Evolutionary conservation across 23 tunicate species (phyloP).

Genomic region (Aplidium turbinatum): DNA sequence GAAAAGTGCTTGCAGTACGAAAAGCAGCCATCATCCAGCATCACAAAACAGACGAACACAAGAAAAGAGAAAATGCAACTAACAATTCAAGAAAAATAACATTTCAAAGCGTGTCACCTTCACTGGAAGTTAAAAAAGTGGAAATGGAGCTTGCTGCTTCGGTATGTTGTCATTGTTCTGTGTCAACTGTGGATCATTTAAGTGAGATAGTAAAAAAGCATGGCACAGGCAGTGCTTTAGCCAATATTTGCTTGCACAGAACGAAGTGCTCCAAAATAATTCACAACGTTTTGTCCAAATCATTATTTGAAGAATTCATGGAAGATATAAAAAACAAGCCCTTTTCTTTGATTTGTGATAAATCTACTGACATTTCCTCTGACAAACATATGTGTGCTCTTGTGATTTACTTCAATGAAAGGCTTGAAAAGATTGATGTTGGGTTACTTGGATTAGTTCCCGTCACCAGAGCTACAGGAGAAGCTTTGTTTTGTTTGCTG

Average conservation of each 20-base stretch:
- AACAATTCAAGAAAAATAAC: too few relatives aligned
- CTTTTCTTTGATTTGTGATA: conserved; percentile 5
- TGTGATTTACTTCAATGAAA: neutral
- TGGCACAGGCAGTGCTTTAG: conserved; percentile 5
- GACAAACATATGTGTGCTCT: neutral
- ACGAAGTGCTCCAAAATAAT: conserved; percentile 14
- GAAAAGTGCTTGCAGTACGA: too few relatives aligned
- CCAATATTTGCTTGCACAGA: neutral
- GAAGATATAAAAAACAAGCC: conserved; percentile 11
- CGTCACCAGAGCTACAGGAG: conserved; percentile 6
- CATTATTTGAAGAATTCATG: neutral
- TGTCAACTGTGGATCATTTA: conserved; percentile 1
- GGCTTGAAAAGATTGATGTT: conserved; percentile 6
- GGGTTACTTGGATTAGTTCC: neutral
- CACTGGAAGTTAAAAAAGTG: neutral
- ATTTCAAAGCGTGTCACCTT: too few relatives aligned
- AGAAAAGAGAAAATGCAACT: too few relatives aligned
- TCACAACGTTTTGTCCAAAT: conserved; percentile 5
- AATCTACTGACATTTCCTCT: neutral
- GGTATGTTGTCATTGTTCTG: neutral
- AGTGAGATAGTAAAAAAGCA: conserved; percentile 2
- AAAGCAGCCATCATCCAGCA: too few relatives aligned
- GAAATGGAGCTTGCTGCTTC: neutral
- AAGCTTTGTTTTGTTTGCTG: neutral
- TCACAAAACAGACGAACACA: too few relatives aligned